Evolutionary conservation across 2,797 vertebrate genomes (phyloP).

Genomic region (Chelonia mydas): DNA sequence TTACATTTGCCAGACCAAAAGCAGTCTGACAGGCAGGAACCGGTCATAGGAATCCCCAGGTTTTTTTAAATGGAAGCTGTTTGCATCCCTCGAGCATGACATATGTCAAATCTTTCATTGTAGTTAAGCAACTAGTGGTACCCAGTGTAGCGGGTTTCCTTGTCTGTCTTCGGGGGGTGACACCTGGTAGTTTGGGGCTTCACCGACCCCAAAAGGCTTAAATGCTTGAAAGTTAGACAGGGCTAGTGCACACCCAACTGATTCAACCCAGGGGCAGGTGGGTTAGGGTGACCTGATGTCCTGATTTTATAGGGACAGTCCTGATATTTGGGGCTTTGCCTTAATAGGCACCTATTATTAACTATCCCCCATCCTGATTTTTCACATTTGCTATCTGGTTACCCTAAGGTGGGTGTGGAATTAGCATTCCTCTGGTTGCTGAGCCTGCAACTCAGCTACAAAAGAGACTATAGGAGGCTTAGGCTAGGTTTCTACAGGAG

Average conservation of each 20-base stretch:
- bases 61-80: neutral
- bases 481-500: neutral
- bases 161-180: neutral
- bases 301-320: too few species aligned
- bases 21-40: neutral
- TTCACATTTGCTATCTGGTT: too few species aligned
- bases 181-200: neutral
- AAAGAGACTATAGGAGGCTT: neutral
- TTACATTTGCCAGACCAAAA: neutral
- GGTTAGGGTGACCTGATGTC: too few species aligned
- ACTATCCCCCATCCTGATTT: too few species aligned
- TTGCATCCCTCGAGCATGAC: fast-evolving
- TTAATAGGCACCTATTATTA: too few species aligned
- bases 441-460: neutral
- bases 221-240: neutral
- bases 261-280: neutral
- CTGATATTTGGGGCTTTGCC: too few species aligned
- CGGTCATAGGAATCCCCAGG: neutral
- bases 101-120: neutral
- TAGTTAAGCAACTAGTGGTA: neutral
- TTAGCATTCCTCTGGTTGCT: fast-evolving
- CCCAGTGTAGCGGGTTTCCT: neutral
- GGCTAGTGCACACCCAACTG: neutral
- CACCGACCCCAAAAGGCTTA: neutral
- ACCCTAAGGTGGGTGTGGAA: neutral